Base-by-base conservation (phyloP, 1,140 invertebrate genomes). In the Anagrus nilaparvatae region DNA sequence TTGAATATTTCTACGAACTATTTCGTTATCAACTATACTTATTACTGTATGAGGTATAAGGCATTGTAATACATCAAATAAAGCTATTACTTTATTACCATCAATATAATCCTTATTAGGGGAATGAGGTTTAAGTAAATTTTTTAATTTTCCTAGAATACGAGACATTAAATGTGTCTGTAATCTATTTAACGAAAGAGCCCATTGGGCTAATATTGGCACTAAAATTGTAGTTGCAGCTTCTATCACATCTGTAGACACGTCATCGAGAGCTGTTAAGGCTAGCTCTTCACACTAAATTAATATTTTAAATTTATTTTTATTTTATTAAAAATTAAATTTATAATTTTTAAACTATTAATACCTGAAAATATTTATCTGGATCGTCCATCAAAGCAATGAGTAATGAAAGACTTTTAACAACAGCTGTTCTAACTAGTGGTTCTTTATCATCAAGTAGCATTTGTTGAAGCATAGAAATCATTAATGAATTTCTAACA, bases 381-480 rank as follows among this genome's bases (percentile, higher is more conserved):
- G 56, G 58, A 64, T 83, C 79, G 51, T 75, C 69, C 55, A 82
- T 77, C 28, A 79, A 72, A 12, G 73, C 71, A 33, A 79, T 68
- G 13, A 84, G 59, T 1, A 83, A 53, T 2, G 78, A 71, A 13
- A 85, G 61, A 61, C 78, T 81, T 51, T 69, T 71, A 4, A 82
- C 68, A 5, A 77, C 78, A 8, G 74, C 71, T 41, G 72, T 70
- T 49, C 80, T 59, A 2, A 85, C 81, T 38, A 56, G 52, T n/a
- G 77, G 69, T 48, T 81, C 79, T 49, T 75, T 78, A 47, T 86
- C 82, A 49, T 84, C 81, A 20, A 72, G 58, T 36, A 84, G 59
- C 73, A 86, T 78, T 62, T 86, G 82, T 49, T 83, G 77, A 16
- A 85, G 59, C 74, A 85, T 84, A 13, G 81, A 83, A 19, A 85